Evolutionary conservation across 2,797 vertebrate genomes (phyloP), one percentile per base, ranked within the genome.

Genomic region (Petrocephalus schoutedeni): DNA sequence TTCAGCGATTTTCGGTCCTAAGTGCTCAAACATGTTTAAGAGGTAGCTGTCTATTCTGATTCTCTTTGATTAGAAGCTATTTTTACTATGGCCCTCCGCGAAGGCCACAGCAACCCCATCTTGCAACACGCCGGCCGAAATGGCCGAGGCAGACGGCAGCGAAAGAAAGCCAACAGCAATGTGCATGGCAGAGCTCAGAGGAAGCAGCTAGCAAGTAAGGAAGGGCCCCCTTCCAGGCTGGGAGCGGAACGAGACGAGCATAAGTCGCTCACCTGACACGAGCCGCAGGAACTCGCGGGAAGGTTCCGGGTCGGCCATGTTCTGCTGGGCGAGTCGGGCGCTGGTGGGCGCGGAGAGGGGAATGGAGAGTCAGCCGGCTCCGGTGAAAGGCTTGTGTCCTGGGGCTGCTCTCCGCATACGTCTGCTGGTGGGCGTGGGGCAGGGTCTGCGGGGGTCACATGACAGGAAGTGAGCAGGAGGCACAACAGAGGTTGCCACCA

Each of bases 221-320:
- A 56, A 36, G 49, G 12, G 10, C 28, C 19, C 53, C 64, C 6
- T 51, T n/a, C 9, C 4, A 8, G 51, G 32, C 14, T 14, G 9
- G 21, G 12, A 12, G 32, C 9, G 7, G 10, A 14, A 45, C 5
- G 4, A 32, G 6, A 12, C 21, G 9, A 0, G 41, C 16, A 2
- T 21, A 2, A 4, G 10, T 77, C 36, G 19, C 32, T 83, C 74
- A 87, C 64, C 94, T 92, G 95, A 95, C 59, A 92, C 82, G 74
- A 93, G 91, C 86, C 94, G 92, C 83, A 21, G 89, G 64, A 94
- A 92, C 86, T 36, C 88, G 56, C 86, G 57, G 36, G 85, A 41
- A 0, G 0, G 4, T 85, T 84, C 0, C 54, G 58, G 10, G 59
- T 87, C 3, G 21, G 4, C 51, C 36, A 77, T 21, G 32, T 41